Conservation (phyloP, 2,113 vertebrate species). For the Chlorodrepanis virens region DNA sequence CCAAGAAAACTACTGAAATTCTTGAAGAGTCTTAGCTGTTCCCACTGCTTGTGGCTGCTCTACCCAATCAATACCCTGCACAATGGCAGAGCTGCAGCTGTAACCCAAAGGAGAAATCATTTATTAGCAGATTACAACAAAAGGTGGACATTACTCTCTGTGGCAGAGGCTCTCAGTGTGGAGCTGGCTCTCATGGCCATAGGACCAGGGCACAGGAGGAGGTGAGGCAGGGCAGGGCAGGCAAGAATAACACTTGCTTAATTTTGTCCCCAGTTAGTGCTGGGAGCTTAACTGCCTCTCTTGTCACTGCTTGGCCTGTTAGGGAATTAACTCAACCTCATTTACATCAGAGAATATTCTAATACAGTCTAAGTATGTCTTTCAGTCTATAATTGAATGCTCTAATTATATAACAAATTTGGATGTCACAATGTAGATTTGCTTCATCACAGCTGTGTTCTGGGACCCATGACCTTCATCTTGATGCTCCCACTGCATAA, state of each 20-base stretch:
- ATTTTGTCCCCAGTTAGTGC: not conserved
- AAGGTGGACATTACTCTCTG: fast-evolving
- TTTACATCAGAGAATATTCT: conserved; percentile 2
- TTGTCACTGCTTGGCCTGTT: not conserved
- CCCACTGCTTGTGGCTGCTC: not conserved
- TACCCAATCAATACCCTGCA: not conserved
- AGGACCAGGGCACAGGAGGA: not conserved
- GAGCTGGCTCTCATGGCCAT: fast-evolving
- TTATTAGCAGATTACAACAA: not conserved
- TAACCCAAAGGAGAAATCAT: not conserved
- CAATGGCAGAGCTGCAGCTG: not conserved
- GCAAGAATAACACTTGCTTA: not conserved
- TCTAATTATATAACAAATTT: conserved; percentile 26
- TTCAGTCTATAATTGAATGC: conserved; percentile 23
- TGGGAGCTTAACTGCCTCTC: not conserved
- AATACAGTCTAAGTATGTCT: not conserved
- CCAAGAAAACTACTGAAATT: not conserved
- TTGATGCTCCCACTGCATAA: not conserved
- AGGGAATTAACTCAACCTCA: conserved; percentile 17
- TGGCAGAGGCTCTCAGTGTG: fast-evolving
- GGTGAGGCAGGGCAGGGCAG: not conserved
- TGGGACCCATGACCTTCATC: not conserved
- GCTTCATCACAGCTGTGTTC: not conserved
- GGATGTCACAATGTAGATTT: not conserved
- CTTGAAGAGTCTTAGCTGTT: not conserved